Evolutionary conservation across 2,113 vertebrate species (phyloP).

Genomic region (Pangasianodon gigas): DNA sequence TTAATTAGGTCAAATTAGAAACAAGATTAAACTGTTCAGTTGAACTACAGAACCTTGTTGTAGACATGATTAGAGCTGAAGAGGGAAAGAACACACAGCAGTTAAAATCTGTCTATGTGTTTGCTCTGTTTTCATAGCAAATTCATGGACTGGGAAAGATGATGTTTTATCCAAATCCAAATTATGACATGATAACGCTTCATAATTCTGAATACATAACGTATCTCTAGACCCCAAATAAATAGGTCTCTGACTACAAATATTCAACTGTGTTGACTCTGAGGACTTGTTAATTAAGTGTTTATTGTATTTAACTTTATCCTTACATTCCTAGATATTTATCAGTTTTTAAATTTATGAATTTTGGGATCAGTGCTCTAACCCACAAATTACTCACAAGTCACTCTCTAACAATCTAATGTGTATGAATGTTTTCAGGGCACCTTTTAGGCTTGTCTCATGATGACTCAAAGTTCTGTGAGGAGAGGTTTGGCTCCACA

Average conservation of each 20-base stretch:
- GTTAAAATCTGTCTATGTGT: background rate
- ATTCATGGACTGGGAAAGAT: background rate
- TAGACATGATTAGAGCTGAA: background rate
- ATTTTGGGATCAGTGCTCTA: background rate
- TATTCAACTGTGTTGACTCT: background rate
- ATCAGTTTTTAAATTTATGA: background rate
- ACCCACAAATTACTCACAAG: background rate
- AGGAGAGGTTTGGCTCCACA: conserved; percentile 90
- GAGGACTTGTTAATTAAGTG: background rate
- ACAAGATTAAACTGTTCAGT: background rate
- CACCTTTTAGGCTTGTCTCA: conserved; percentile 96
- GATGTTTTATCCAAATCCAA: background rate
- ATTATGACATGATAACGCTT: background rate
- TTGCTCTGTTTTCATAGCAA: background rate
- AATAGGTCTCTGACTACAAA: background rate
- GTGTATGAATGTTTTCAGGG: conserved; percentile 67
- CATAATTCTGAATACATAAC: background rate
- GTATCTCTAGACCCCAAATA: background rate
- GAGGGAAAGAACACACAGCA: background rate
- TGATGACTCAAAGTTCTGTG: conserved; percentile 97
- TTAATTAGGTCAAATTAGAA: background rate
- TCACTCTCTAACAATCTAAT: background rate
- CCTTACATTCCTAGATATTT: background rate
- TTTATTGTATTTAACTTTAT: background rate
- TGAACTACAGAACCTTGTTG: background rate